phyloP scores from a whole-genome alignment of 2,113 vertebrate species.

The Lichenostomus cassidix region DNA sequence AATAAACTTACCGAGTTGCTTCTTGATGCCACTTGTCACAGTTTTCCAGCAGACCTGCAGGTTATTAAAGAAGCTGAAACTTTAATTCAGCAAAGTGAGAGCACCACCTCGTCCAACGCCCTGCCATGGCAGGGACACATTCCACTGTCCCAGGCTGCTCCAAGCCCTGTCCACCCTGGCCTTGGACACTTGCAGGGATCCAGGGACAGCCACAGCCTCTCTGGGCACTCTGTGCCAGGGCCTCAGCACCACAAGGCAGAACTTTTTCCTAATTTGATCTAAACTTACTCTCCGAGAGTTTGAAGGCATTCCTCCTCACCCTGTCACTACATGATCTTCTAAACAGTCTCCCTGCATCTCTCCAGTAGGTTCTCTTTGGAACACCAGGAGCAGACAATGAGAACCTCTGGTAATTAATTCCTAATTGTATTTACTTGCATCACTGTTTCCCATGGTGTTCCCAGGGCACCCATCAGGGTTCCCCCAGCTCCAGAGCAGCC shows the following conservation, averaged over 20 bases:
- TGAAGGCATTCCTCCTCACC: not conserved
- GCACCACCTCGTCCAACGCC: not conserved
- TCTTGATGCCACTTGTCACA: slow-evolving; percentile 44
- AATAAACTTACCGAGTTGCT: slow-evolving; percentile 76
- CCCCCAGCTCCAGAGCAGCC: rapidly evolving
- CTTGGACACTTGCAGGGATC: not conserved
- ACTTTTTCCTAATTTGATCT: not conserved
- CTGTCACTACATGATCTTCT: not conserved
- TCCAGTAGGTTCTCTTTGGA: not conserved
- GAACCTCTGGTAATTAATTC: not conserved
- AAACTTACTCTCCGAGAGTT: too few species aligned
- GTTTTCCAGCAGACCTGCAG: not conserved
- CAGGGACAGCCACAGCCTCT: not conserved
- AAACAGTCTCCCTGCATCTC: not conserved
- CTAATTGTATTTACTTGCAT: not conserved
- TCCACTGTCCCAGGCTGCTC: not conserved
- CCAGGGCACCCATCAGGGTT: not conserved
- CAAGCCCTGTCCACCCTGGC: not conserved
- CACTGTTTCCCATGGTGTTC: rapidly evolving
- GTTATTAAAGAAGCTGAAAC: not conserved
- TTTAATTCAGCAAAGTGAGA: not conserved
- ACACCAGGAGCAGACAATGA: not conserved
- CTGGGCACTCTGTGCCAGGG: not conserved
- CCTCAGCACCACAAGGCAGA: not conserved
- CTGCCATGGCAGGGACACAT: not conserved